These are phyloP conservation scores for Ridgeia piscesae DNA, from an alignment of 1,140 invertebrate genomes.

Conservation along the genomic window DNA sequence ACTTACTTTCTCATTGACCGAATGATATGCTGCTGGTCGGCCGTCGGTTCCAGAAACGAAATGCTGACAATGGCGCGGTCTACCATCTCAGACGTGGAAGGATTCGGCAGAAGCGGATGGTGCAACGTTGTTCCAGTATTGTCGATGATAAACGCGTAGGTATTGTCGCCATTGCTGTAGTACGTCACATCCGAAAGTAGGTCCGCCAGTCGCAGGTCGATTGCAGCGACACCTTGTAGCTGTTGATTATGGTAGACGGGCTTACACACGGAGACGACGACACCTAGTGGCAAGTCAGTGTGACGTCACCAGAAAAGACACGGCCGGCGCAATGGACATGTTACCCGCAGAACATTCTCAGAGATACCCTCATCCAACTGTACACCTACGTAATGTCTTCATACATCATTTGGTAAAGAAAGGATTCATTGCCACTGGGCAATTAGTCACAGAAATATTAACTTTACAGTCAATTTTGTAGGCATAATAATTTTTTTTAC, in stretches of 20 bases:
- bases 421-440: too few relatives aligned
- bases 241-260: not conserved
- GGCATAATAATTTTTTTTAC: too few relatives aligned
- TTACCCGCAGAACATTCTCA: too few relatives aligned
- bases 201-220: not conserved
- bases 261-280: constrained; percentile 8
- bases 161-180: not conserved
- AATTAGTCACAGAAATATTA: too few relatives aligned
- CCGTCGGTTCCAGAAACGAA: not conserved
- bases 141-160: constrained; percentile 21
- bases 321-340: too few relatives aligned
- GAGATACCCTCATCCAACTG: too few relatives aligned
- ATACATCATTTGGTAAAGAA: too few relatives aligned
- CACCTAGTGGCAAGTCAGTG: not conserved
- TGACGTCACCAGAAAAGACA: too few relatives aligned
- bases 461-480: too few relatives aligned
- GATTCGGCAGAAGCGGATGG: constrained; percentile 11
- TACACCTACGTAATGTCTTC: too few relatives aligned
- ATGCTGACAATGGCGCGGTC: not conserved
- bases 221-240: not conserved
- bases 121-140: not conserved
- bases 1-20: not conserved
- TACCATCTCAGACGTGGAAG: not conserved
- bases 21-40: not conserved
- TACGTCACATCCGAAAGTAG: constrained; percentile 7